Conservation (phyloP, 30 jellyfish, hydroid and myxozoan genomes). For the Cassiopea andromeda region DNA sequence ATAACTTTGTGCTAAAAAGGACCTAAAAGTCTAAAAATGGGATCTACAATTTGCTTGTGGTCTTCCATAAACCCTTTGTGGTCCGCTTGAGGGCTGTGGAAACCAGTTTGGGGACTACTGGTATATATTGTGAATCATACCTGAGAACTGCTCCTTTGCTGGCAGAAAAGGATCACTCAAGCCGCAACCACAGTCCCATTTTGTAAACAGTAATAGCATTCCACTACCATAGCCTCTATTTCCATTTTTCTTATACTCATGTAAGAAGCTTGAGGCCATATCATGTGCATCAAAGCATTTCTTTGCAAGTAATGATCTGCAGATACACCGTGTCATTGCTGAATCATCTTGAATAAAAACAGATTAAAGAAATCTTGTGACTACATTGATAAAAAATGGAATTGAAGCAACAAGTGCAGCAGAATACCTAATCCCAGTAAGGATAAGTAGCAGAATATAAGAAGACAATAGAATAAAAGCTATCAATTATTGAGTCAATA, state of each 20-base stretch:
- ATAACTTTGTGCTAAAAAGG: too few relatives aligned
- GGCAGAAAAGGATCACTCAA: constrained; percentile 56
- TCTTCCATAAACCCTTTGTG: too few relatives aligned
- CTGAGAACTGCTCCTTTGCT: constrained; percentile 86
- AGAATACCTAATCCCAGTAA: too few relatives aligned
- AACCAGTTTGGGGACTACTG: too few relatives aligned
- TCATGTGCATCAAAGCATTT: constrained; percentile 83
- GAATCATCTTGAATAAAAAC: constrained; percentile 76
- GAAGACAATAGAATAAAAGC: too few relatives aligned
- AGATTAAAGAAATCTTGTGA: background rate
- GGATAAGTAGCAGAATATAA: too few relatives aligned
- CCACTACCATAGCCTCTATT: constrained; percentile 94
- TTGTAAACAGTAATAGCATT: constrained; percentile 59
- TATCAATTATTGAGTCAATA: too few relatives aligned
- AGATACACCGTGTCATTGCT: constrained; percentile 88
- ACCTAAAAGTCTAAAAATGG: too few relatives aligned
- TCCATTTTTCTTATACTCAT: constrained; percentile 60
- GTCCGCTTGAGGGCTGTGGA: too few relatives aligned
- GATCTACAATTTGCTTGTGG: too few relatives aligned
- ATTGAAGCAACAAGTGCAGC: background rate
- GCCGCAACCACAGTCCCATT: constrained; percentile 67
- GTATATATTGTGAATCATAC: constrained; percentile 5
- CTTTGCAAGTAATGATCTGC: constrained; percentile 72
- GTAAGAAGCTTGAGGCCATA: constrained; percentile 68
- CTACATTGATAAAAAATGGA: background rate